Evolutionary conservation across 2,888 invertebrate species (phyloP).

Genomic region (Merodon equestris): DNA sequence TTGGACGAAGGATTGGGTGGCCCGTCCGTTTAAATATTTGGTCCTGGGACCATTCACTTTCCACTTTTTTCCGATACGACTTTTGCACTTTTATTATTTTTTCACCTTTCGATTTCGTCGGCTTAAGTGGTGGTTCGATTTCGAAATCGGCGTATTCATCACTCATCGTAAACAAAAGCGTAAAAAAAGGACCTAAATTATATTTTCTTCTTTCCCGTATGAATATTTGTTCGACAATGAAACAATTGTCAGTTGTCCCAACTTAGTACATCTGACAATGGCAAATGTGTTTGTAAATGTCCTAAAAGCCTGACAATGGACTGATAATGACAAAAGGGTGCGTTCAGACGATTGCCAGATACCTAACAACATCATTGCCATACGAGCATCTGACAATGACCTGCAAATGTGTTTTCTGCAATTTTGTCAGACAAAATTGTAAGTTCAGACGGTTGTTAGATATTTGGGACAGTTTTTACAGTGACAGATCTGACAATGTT

Average conservation of each 20-base stretch:
- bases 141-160: neutral
- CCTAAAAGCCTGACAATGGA: neutral
- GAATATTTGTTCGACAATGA: constrained; percentile 10
- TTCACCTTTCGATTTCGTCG: neutral
- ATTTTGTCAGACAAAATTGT: neutral
- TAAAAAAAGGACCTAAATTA: neutral
- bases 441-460: constrained; percentile 1
- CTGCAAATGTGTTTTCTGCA: neutral
- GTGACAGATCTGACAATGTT: constrained; percentile 3
- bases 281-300: neutral
- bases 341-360: neutral
- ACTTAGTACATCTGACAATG: neutral
- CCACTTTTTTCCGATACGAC: constrained; percentile 32
- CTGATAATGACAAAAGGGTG: neutral
- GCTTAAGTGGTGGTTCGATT: too few relatives aligned
- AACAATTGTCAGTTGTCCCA: neutral
- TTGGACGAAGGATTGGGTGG: constrained; percentile 39
- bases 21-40: constrained; percentile 34
- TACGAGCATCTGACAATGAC: too few relatives aligned
- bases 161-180: neutral
- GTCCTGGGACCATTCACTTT: constrained; percentile 41
- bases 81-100: constrained; percentile 9
- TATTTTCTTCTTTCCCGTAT: neutral
- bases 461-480: constrained; percentile 7
- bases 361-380: too few relatives aligned